phyloP scores from a whole-genome alignment of 1,140 invertebrate genomes.

The Choristoneura fumiferana region DNA sequence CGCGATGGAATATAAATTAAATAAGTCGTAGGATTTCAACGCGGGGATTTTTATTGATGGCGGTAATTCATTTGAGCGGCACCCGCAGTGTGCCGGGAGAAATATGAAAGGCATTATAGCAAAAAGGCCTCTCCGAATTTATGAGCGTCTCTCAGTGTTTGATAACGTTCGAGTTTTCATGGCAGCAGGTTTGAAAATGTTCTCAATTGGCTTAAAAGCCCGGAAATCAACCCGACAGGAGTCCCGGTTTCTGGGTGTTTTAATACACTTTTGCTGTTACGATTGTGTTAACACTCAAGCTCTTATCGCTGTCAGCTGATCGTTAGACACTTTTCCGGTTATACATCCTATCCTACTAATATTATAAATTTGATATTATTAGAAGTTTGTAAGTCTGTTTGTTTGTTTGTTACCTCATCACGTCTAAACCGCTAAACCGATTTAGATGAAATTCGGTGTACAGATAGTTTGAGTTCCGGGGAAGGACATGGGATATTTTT shows the following conservation, averaged over 20 bases:
- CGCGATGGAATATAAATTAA: slow-evolving; percentile 69
- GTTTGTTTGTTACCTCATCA: too few species aligned
- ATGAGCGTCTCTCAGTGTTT: slow-evolving; percentile 65
- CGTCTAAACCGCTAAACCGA: too few species aligned
- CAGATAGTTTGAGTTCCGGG: too few species aligned
- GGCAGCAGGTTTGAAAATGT: slow-evolving; percentile 44
- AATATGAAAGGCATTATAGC: slow-evolving; percentile 74
- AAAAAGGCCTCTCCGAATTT: slow-evolving; percentile 71
- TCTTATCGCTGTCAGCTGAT: background rate
- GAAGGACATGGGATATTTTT: too few species aligned
- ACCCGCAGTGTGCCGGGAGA: slow-evolving; percentile 67
- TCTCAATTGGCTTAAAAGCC: slow-evolving; percentile 58
- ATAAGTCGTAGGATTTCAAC: slow-evolving; percentile 66
- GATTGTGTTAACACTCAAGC: slow-evolving; percentile 1
- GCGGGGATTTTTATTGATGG: slow-evolving; percentile 71
- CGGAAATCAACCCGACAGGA: slow-evolving; percentile 42
- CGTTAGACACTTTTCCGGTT: too few species aligned
- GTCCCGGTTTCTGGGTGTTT: slow-evolving; percentile 22
- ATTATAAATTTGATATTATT: too few species aligned
- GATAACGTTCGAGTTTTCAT: slow-evolving; percentile 66
- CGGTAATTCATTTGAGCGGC: slow-evolving; percentile 70
- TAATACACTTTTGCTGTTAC: slow-evolving; percentile 22
- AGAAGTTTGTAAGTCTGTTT: too few species aligned
- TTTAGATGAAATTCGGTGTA: too few species aligned
- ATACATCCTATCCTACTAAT: too few species aligned